These are phyloP conservation scores for Pangasianodon gigas DNA, from an alignment of 2,113 vertebrate species.

Conservation along the genomic window DNA sequence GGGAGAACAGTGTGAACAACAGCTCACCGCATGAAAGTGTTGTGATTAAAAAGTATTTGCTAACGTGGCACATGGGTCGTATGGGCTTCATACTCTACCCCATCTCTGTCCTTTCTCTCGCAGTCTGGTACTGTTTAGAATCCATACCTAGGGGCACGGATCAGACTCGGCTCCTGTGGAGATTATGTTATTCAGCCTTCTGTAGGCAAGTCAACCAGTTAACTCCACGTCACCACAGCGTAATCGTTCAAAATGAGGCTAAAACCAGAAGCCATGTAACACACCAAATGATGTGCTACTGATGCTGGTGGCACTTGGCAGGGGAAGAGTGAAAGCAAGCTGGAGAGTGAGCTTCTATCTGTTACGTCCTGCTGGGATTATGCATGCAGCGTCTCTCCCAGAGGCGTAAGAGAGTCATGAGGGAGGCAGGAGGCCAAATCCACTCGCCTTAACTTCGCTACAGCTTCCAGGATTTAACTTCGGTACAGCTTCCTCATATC, in stretches of 20 bases:
- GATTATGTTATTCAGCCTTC: background rate
- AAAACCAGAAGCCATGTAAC: background rate
- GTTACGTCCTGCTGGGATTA: slow-evolving; percentile 33
- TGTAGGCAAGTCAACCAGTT: background rate
- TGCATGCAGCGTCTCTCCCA: slow-evolving; percentile 24
- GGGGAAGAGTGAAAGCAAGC: slow-evolving; percentile 14
- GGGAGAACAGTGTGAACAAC: background rate
- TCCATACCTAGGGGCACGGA: background rate
- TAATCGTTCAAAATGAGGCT: background rate
- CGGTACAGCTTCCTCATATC: background rate
- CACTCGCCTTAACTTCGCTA: background rate
- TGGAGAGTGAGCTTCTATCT: slow-evolving; percentile 20
- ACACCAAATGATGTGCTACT: slow-evolving; percentile 22
- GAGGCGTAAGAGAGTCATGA: slow-evolving; percentile 25
- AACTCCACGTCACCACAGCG: background rate
- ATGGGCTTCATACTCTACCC: background rate
- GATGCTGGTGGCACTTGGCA: slow-evolving; percentile 38
- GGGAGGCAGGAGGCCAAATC: slow-evolving; percentile 5
- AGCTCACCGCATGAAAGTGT: slow-evolving; percentile 11
- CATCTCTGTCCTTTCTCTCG: background rate
- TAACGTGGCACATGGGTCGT: background rate
- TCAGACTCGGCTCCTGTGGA: background rate
- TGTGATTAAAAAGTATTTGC: slow-evolving; percentile 12
- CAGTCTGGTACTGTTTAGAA: background rate
- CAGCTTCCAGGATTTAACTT: background rate